phyloP scores from a whole-genome alignment of 2,797 vertebrate genomes.

The Tokudaia tokunoshimensis region DNA sequence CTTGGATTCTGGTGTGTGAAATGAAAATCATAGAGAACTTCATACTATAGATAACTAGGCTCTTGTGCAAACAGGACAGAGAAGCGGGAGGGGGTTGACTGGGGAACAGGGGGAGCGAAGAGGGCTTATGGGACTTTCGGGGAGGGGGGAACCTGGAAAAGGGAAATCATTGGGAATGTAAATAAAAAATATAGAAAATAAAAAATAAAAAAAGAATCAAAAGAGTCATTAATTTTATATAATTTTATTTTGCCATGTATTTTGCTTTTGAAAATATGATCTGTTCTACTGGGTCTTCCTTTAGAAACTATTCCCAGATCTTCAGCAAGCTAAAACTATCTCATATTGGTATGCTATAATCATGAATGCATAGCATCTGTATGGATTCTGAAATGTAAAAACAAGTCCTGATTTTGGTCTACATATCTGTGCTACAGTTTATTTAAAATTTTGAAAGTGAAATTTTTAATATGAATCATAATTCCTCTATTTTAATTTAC shows the following conservation, averaged over 20 bases:
- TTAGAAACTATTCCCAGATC: neutral
- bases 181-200: no score
- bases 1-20: neutral
- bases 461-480: conserved; percentile 23
- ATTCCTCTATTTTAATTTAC: conserved; percentile 40
- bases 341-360: neutral
- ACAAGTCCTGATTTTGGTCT: neutral
- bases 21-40: neutral
- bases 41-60: neutral
- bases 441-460: conserved; percentile 25
- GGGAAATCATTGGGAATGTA: no score
- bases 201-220: neutral
- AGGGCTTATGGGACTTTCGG: no score
- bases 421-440: neutral
- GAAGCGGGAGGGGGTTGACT: no score
- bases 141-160: no score
- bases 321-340: neutral
- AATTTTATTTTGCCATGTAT: neutral
- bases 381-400: neutral
- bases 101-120: no score
- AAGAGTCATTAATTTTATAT: neutral
- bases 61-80: neutral
- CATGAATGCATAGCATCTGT: neutral
- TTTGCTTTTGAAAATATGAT: neutral
- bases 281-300: neutral